These are phyloP conservation scores for Athalia rosae DNA, from an alignment of 2,888 invertebrate genomes.

Conservation along the genomic window DNA sequence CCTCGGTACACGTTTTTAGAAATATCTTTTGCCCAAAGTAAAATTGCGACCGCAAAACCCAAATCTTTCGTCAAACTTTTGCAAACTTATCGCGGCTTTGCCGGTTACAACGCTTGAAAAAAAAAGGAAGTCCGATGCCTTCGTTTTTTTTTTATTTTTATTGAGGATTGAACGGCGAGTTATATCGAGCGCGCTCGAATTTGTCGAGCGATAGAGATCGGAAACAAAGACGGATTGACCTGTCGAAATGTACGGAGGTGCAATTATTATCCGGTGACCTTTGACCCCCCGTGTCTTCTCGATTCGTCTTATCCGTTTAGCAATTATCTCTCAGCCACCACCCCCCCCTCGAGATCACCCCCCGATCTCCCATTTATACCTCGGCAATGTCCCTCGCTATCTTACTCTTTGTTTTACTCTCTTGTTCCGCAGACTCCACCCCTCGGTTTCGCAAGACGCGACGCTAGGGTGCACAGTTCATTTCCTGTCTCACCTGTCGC, in stretches of 20 bases:
- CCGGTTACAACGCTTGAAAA: neutral
- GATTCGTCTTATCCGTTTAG: conserved; percentile 34
- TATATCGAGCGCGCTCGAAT: neutral
- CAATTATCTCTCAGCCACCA: conserved; percentile 38
- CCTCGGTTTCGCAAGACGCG: conserved; percentile 23
- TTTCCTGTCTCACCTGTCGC: conserved; percentile 45
- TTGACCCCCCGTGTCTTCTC: conserved; percentile 23
- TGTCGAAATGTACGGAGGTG: conserved; percentile 14
- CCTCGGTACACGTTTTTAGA: neutral
- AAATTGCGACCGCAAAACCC: conserved; percentile 5
- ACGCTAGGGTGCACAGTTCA: conserved; percentile 27
- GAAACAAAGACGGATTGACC: conserved; percentile 7
- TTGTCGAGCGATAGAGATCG: conserved; percentile 6
- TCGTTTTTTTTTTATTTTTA: too few relatives aligned
- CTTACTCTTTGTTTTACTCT: conserved; percentile 8
- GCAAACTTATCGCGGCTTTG: too few relatives aligned
- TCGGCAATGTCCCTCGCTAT: conserved; percentile 14
- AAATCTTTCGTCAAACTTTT: too few relatives aligned
- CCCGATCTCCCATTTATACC: conserved; percentile 13
- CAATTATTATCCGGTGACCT: conserved; percentile 37
- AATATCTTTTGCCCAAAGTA: neutral
- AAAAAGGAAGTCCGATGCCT: neutral
- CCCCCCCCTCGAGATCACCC: conserved; percentile 9
- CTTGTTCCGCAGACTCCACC: conserved; percentile 16
- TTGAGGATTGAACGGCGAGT: too few relatives aligned